Percentiles rank a stretch among this genome's conserved stretches.
Conservation (phyloP, 1,140 invertebrate species). For the Drosophila grimshawi region DNA sequence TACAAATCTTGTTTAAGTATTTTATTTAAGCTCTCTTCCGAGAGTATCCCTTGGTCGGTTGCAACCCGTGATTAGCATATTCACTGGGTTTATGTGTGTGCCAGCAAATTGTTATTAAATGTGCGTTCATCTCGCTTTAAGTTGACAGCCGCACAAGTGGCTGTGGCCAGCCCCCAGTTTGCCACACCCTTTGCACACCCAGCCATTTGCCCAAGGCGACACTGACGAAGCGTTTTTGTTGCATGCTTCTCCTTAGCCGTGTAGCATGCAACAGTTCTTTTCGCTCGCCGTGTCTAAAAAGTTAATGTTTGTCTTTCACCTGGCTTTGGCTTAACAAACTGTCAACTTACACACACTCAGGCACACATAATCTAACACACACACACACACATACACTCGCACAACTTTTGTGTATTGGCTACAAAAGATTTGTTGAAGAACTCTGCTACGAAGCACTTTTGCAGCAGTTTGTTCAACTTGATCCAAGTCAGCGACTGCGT, state of each 20-base stretch:
- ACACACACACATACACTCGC: not conserved
- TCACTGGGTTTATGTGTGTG: conserved; percentile 20
- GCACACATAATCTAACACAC: not conserved
- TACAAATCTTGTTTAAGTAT: no score
- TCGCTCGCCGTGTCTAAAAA: conserved; percentile 3
- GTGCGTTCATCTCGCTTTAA: conserved; percentile 32
- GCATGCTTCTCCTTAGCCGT: conserved; percentile 2
- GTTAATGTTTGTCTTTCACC: conserved; percentile 15
- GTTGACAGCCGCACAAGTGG: conserved; percentile 57
- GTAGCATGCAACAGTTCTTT: conserved; percentile 22
- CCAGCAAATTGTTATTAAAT: conserved; percentile 73
- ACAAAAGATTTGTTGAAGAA: conserved; percentile 35
- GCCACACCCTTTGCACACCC: not conserved
- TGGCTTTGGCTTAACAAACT: conserved; percentile 30
- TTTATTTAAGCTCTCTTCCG: no score
- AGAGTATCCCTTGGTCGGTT: not conserved
- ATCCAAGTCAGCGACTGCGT: conserved; percentile 1
- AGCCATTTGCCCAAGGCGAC: not conserved
- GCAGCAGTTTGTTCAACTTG: conserved; percentile 19
- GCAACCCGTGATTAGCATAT: not conserved
- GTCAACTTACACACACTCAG: conserved; percentile 6
- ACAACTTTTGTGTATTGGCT: conserved; percentile 12
- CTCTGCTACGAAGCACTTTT: conserved; percentile 9
- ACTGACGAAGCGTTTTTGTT: conserved; percentile 35
- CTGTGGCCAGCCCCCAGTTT: conserved; percentile 26